Evolutionary conservation across 2,888 invertebrate genomes (phyloP), one percentile per base, ranked within the genome.

Genomic region (Dendrolimus pini): DNA sequence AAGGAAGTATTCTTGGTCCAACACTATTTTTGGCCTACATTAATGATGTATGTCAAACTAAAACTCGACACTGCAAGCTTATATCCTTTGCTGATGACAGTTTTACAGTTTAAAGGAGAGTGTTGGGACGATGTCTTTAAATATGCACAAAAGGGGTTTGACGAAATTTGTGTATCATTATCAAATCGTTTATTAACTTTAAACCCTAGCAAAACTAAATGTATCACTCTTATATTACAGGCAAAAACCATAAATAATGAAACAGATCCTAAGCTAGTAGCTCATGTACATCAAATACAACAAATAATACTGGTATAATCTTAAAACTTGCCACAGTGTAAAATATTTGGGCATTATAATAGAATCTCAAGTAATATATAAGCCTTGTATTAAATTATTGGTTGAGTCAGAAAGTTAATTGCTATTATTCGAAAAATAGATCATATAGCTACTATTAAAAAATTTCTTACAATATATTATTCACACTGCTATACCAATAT

Each of bases 131-230:
- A 62, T 13, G 41, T 58, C 9, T 54, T 55, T 13, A 41, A 56
- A 52, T 41, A 42, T 9, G 62, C 60, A 41, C 58, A 62, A 41
- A 12, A 18, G 9, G 62, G 60, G 41, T 55, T 61, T 41, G 55
- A 61, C 52, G 13, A 14, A 41, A 56, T 60, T 12, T 54, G 41
- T 53, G 18, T 55, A 18, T 61, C 62, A 63, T 55, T 61, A 41
- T 12, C 41, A 18, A 13, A 53, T 12, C 57, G 60, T 53, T 52
- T 53, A 53, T 47, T 61, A 9, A 63, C 62, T 9, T 10, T 64
- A 52, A 65, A 65, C 41, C 41, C 52, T n/a, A 13, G 47, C 9
- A 65, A 65, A 57, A 63, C 64, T 18, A 64, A 64, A 52, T 58
- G 53, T 30, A 30, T 55, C n/a, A 54, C 42, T 14, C 60, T 59